Evolutionary conservation across 1,140 invertebrate genomes (phyloP).

Genomic region (Caenorhabditis remanei): DNA sequence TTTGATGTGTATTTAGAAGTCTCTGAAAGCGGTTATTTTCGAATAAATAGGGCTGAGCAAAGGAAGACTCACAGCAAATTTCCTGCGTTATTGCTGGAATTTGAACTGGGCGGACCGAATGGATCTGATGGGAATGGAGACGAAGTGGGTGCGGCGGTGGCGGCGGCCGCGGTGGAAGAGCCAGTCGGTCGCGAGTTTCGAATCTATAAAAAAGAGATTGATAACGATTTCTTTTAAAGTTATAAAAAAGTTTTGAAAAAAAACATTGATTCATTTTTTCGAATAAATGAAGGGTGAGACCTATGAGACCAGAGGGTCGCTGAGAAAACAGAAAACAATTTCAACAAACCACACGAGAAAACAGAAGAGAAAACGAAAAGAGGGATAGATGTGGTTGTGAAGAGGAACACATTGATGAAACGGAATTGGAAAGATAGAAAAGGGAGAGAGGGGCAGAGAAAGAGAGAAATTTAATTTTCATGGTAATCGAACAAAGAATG

Average conservation of each 20-base stretch:
- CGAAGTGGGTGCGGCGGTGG: not conserved
- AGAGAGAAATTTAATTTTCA: not conserved
- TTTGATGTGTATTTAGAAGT: slow-evolving; percentile 9
- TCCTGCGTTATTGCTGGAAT: not conserved
- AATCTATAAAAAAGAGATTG: slow-evolving; percentile 15
- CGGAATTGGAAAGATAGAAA: not conserved
- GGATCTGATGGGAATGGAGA: not conserved
- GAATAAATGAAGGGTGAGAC: too few relatives aligned
- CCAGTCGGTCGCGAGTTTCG: slow-evolving; percentile 2
- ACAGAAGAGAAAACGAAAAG: not conserved
- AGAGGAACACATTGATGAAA: not conserved
- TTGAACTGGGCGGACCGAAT: too few relatives aligned
- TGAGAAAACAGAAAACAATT: not conserved
- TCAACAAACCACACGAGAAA: too few relatives aligned
- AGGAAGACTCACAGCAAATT: slow-evolving; percentile 5
- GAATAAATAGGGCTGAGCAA: not conserved
- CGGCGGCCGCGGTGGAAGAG: too few relatives aligned
- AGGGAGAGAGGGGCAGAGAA: not conserved
- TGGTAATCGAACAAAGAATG: not conserved
- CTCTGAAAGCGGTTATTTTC: not conserved
- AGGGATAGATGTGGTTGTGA: not conserved
- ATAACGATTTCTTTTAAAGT: too few relatives aligned
- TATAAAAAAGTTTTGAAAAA: too few relatives aligned
- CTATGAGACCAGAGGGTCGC: not conserved
- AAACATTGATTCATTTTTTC: too few relatives aligned